phyloP scores from a whole-genome alignment of 2,797 vertebrate genomes.

The Podarcis siculus region DNA sequence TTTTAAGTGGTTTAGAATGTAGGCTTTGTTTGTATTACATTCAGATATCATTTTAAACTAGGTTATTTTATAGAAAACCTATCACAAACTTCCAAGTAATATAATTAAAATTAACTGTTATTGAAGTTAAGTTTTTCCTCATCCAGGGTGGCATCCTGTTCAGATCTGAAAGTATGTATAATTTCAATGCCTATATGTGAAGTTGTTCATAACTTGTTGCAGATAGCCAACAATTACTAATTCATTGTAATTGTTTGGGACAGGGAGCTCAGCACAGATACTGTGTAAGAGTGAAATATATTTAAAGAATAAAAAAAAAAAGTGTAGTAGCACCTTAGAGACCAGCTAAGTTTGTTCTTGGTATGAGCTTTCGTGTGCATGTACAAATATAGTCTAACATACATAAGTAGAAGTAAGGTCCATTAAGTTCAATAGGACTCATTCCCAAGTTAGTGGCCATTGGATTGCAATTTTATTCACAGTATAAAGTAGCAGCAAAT shows the following conservation, averaged over 20 bases:
- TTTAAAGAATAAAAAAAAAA: no score
- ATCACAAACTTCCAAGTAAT: not conserved
- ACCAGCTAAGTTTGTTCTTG: no score
- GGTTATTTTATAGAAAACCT: not conserved
- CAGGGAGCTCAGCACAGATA: conserved; percentile 42
- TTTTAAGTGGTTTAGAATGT: not conserved
- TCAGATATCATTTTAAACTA: not conserved
- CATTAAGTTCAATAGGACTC: conserved; percentile 23
- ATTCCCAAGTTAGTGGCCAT: not conserved
- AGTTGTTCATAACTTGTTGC: conserved; percentile 14
- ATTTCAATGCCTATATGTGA: not conserved
- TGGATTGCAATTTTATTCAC: not conserved
- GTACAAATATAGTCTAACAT: not conserved
- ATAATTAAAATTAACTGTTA: not conserved
- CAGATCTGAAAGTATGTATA: not conserved
- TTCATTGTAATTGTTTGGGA: conserved; percentile 35
- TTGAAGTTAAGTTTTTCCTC: not conserved
- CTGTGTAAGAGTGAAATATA: conserved; percentile 35
- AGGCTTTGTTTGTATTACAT: not conserved
- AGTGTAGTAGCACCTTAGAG: no score
- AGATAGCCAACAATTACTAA: conserved; percentile 49
- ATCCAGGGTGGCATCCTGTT: not conserved
- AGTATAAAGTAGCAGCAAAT: not conserved
- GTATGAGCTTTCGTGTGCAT: no score
- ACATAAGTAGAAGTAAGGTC: not conserved